Evolutionary conservation across 2,113 vertebrate species (phyloP).

Genomic region (Muntiacus muntjak): DNA sequence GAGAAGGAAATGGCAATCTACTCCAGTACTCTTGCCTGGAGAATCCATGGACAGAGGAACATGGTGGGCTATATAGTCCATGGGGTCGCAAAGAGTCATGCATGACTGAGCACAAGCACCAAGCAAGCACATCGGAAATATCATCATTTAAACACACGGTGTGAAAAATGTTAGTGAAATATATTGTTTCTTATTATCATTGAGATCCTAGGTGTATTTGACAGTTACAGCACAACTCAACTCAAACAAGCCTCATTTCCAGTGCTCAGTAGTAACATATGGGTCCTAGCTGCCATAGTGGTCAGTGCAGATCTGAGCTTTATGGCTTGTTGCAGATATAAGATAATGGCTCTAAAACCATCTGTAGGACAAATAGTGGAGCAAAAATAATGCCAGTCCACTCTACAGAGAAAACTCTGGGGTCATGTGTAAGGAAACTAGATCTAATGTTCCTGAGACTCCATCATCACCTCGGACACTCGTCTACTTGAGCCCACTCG

Average conservation of each 20-base stretch:
- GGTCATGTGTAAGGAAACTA: neutral
- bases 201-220: neutral
- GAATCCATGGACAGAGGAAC: neutral
- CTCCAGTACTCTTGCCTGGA: neutral
- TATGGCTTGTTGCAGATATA: neutral
- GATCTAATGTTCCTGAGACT: neutral
- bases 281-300: neutral
- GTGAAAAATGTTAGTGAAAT: neutral
- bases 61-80: fast-evolving
- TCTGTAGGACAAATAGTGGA: neutral
- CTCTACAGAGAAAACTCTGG: neutral
- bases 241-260: neutral
- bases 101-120: neutral
- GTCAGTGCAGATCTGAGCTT: neutral
- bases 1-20: neutral
- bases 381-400: neutral
- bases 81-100: neutral
- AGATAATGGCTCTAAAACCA: neutral
- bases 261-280: neutral
- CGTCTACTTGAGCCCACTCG: neutral
- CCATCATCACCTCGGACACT: neutral
- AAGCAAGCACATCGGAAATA: neutral
- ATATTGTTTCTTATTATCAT: neutral
- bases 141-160: neutral
- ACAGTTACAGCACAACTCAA: neutral